Evolutionary conservation across 1,140 invertebrate genomes (phyloP), one percentile per base, ranked within the genome.

Genomic region (Drosophila seguyi): DNA sequence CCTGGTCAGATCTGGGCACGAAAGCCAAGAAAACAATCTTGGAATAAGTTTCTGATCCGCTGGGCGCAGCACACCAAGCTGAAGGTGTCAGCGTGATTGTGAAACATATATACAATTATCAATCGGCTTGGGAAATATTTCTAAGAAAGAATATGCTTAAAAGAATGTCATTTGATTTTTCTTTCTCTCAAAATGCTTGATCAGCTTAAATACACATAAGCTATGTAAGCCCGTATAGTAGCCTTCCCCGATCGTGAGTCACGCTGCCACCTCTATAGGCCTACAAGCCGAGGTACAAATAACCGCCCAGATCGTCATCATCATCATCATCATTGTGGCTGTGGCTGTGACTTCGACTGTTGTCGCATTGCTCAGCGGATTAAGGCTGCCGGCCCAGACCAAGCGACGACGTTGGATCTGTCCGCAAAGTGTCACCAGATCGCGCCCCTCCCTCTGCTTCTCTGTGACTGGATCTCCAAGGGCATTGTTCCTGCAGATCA

Each of bases 361-460:
- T 79, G 82, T 45, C 75, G 73, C 75, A 82, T 90, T 88, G 81
- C 85, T 81, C 69, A 72, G 67, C 80, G 84, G 84, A 88, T 88
- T 88, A 88, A 88, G 74, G 81, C 82, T 61, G 79, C 34, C 52
- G 38, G 42, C 39, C 85, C 83, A 87, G 84, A 88, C 84, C 83
- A 80, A 87, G 77, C 80, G 84, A 81, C 85, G 69, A 72, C 69
- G 44, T 29, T 69, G 18, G 34, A 55, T 69, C 65, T 65, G 80
- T 77, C 68, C 67, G 47, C 47, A 31, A 55, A 84, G 85, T 88
- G 85, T 88, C 85, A 90, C 85, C 85, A 69, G 52, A 55, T 62
- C 50, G 45, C 20, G 16, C 63, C 45, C 31, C 22, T 4, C 20
- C 2, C 44, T n/a, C 48, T 39, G 5, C 44, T 38, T 4, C 25